These are phyloP conservation scores for Eupsittula cactorum DNA, from an alignment of 2,113 vertebrate genomes.

Conservation along the genomic window DNA sequence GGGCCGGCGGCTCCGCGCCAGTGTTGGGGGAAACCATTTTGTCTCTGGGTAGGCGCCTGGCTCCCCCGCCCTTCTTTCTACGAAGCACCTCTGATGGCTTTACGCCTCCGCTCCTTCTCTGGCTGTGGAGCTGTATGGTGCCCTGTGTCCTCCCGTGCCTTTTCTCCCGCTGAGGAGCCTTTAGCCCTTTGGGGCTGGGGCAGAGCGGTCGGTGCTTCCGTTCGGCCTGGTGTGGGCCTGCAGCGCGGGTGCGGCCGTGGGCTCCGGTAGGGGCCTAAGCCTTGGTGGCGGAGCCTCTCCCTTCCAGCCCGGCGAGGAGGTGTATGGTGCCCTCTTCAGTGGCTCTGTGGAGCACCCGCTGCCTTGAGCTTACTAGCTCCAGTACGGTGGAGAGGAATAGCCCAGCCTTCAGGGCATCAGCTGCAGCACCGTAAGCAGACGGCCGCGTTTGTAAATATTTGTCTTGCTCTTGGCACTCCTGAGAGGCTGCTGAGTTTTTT, in stretches of 20 bases:
- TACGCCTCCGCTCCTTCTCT: too few species aligned
- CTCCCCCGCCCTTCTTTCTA: neutral
- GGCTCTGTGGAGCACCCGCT: neutral
- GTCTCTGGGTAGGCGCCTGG: neutral
- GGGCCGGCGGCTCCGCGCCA: neutral
- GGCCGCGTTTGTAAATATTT: neutral
- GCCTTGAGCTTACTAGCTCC: neutral
- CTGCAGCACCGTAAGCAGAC: neutral
- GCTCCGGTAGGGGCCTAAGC: neutral
- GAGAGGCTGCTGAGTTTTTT: neutral
- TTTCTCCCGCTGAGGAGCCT: fast-evolving
- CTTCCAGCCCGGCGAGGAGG: neutral
- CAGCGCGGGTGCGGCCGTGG: neutral
- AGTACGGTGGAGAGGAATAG: neutral
- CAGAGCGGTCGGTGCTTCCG: neutral
- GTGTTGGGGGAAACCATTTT: constrained; percentile 26
- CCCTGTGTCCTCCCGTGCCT: fast-evolving
- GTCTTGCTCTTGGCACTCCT: fast-evolving
- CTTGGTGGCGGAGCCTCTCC: too few species aligned
- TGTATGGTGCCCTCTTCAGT: neutral
- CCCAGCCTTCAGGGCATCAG: neutral
- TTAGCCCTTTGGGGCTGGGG: too few species aligned
- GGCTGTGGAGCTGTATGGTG: too few species aligned
- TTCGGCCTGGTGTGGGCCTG: neutral
- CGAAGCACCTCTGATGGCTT: neutral